phyloP scores from a whole-genome alignment of 2,888 invertebrate genomes.

The Sinodicranocentrus sp. region DNA sequence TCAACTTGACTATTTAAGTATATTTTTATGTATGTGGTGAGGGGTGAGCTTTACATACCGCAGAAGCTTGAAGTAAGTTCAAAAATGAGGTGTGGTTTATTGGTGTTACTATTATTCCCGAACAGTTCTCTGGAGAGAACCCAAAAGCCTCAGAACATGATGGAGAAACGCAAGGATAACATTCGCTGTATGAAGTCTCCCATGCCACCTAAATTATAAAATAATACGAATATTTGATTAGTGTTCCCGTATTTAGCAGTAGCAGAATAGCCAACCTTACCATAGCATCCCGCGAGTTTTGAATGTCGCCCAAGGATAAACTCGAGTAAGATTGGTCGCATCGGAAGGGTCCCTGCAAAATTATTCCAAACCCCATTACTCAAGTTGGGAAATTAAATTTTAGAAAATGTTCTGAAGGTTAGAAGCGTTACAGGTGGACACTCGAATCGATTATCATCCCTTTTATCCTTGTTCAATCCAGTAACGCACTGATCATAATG shows the following conservation, averaged over 20 bases:
- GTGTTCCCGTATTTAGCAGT: too few species aligned
- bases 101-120: not conserved
- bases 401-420: too few species aligned
- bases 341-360: constrained; percentile 29
- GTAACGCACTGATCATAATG: constrained; percentile 1
- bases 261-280: not conserved
- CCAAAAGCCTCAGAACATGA: not conserved
- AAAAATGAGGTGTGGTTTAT: not conserved
- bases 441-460: constrained; percentile 1
- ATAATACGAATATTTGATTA: too few species aligned
- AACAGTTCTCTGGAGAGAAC: not conserved
- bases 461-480: not conserved
- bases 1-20: not conserved
- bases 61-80: not conserved
- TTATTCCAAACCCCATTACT: not conserved
- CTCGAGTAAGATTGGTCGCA: constrained; percentile 27
- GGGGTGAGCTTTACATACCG: not conserved
- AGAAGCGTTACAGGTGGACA: constrained; percentile 38
- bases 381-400: too few species aligned
- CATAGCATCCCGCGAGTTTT: not conserved
- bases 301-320: not conserved
- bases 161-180: constrained; percentile 33
- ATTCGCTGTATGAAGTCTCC: not conserved
- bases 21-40: too few species aligned
- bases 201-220: too few species aligned